Evolutionary conservation across 2,113 vertebrate species (phyloP).

Genomic region (Rutilus rutilus): DNA sequence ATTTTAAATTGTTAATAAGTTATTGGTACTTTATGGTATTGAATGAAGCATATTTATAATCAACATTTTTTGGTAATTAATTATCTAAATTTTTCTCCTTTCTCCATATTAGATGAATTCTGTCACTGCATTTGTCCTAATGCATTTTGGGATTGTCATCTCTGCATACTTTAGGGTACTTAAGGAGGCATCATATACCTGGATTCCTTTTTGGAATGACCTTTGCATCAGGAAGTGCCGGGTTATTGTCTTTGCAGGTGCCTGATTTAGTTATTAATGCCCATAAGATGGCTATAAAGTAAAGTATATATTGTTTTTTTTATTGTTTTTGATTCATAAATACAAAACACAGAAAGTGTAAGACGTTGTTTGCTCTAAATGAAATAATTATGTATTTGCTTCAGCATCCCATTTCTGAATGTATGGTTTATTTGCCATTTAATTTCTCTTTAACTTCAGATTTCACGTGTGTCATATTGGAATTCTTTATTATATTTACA

Average conservation of each 20-base stretch:
- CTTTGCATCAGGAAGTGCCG: background rate
- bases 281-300: background rate
- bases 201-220: background rate
- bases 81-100: background rate
- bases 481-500: background rate
- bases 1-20: too few relatives aligned
- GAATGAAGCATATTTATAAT: background rate
- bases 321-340: background rate
- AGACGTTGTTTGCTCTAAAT: background rate
- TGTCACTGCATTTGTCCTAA: background rate
- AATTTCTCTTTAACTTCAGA: background rate
- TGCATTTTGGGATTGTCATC: background rate
- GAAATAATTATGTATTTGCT: background rate
- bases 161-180: background rate
- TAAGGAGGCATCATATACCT: background rate
- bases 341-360: background rate
- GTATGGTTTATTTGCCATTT: background rate
- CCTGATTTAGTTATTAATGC: background rate
- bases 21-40: background rate
- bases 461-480: background rate
- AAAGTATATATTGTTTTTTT: background rate
- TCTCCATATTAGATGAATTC: background rate
- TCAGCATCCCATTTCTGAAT: background rate
- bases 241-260: background rate
- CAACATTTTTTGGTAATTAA: background rate